phyloP scores from a whole-genome alignment of 2,888 invertebrate species.

The Pandemis corylana region DNA sequence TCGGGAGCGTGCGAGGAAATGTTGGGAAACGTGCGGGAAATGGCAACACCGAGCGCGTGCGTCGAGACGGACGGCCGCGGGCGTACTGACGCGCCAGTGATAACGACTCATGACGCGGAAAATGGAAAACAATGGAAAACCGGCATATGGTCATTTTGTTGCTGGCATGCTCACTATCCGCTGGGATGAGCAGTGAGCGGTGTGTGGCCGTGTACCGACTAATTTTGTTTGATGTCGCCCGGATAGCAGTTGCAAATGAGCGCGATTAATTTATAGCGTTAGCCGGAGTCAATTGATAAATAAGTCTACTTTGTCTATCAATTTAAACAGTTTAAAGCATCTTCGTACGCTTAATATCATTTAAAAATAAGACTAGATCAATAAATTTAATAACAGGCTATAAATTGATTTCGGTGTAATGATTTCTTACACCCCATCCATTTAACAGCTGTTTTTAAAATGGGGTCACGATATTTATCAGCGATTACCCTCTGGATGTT shows the following conservation, averaged over 20 bases:
- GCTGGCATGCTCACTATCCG: constrained; percentile 20
- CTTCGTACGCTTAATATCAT: not conserved
- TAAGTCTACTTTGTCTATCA: constrained; percentile 4
- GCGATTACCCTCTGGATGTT: constrained; percentile 40
- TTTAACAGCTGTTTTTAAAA: constrained; percentile 37
- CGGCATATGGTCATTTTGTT: constrained; percentile 47
- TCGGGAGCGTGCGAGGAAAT: constrained; percentile 62
- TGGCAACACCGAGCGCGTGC: constrained; percentile 61
- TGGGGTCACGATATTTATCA: constrained; percentile 39
- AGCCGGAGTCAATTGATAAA: constrained; percentile 6
- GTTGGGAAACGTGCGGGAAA: constrained; percentile 66
- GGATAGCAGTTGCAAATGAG: constrained; percentile 28
- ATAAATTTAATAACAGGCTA: not conserved
- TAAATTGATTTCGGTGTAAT: constrained; percentile 33
- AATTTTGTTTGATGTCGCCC: constrained; percentile 23
- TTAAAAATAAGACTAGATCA: not conserved
- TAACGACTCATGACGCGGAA: constrained; percentile 70
- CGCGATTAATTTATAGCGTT: constrained; percentile 16
- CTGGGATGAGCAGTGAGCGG: constrained; percentile 20
- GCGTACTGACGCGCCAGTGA: constrained; percentile 74
- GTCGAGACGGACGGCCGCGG: constrained; percentile 62
- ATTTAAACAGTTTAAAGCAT: not conserved
- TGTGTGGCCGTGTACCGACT: constrained; percentile 12
- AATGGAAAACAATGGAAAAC: constrained; percentile 80
- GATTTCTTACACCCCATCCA: constrained; percentile 29